Evolutionary conservation across 2,113 vertebrate genomes (phyloP), one percentile per base, ranked within the genome.

Genomic region (Rhinoptilus africanus): DNA sequence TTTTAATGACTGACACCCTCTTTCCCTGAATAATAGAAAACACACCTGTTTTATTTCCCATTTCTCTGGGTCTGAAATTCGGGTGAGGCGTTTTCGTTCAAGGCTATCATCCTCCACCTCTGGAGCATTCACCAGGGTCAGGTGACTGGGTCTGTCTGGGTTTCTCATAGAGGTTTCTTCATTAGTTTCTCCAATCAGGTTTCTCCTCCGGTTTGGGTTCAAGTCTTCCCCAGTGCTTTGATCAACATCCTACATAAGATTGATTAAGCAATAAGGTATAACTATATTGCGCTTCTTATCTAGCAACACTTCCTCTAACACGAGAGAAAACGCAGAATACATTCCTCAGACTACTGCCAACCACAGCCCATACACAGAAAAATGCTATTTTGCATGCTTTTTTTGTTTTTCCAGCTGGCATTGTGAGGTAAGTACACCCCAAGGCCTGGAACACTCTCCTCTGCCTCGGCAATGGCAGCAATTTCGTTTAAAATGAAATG

Each of bases 1-100:
- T 15, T 35, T 26, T 4, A 27, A 0, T 28, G 27, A 12, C 41
- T 50, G 30, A 4, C 67, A 53, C 3, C 2, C 39, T 4, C 0
- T 1, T 17, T 9, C 47, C 32, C 53, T n/a, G 14, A 9, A 2
- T 0, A 9, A 2, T 0, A 30, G 35, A 67, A 34, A 39, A 24
- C 89, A 12, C 16, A 99, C 99, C 99, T 99, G 99, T 91, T 99
- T 99, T 67, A 99, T 99, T 91, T 99, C 99, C 99, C 99, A 99
- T 69, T 99, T 99, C 96, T 99, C 99, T 0, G 99, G 99, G 97
- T 99, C 99, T 10, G 99, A 99, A 74, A 99, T 99, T 4, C 99
- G 99, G 12, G 99, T 99, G 67, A 99, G 99, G 92, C 99, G 99
- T 85, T 99, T 99, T 60, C 99, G 97, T 53, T 99, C 99, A 62